Base-by-base conservation (phyloP, 64 coral and sea anemone species). In the Actinia tenebrosa region DNA sequence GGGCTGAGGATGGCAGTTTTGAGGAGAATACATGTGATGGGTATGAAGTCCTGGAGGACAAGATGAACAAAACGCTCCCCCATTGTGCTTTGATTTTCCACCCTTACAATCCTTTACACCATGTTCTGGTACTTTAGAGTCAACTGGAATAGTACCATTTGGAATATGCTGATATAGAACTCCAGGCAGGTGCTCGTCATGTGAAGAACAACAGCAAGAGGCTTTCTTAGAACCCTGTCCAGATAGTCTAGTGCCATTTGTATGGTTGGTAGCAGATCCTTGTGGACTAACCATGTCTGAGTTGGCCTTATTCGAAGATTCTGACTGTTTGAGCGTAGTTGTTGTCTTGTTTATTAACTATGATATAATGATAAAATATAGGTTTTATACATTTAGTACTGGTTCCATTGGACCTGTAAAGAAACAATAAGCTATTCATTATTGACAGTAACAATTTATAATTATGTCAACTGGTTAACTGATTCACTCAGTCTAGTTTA, bases 11-110 rank as follows among this genome's bases (percentile, higher is more conserved):
- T 95, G 94, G 87, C 94, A 95, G 15, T 63, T 87, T 46, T 91
- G 82, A 72, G 94, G 85, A 45, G 94, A 91, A 20, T 93, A 97
- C 60, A 97, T 54, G 69, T 97, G 94, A 27, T 97, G 94, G 3
- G 94, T 71, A 60, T 97, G 94, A 16, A 88, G 91, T 14, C 94
- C 94, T 11, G 94, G 94, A 15, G 94, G 94, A 20, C 94, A 97
- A 2, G 84, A 88, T 6, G 94, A 93, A 59, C 94, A 97, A 69
- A 92, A 97, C 47, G 93, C 91, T 22, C 88, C 84, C 16, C 82
- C 43, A 52, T 91, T 91, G 25, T 81, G 90, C 64, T 89, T 91
- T 11, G 88, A 71, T 25, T 89, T 79, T 19, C 69, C n/a, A 20
- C 79, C 80, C 66, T 92, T 92, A 20, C 78, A 71, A 42, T 92